Evolutionary conservation across 2,888 invertebrate species (phyloP), one percentile per base, ranked within the genome.

Genomic region (Oscheius sp.): DNA sequence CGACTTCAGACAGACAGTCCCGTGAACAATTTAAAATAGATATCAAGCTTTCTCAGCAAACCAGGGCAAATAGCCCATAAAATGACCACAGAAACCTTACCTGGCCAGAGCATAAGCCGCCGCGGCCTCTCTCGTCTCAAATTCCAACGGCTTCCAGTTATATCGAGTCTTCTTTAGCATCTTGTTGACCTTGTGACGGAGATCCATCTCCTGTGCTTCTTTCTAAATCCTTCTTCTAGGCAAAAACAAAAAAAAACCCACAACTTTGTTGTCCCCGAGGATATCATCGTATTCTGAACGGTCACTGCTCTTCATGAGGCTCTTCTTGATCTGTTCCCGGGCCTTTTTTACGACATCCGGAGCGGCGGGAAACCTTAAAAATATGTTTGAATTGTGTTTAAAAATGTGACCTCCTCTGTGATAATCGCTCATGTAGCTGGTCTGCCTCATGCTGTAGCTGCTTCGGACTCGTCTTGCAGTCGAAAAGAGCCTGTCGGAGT

Each of bases 371-470:
- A 87, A 87, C 10, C 78, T 79, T 48, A 74, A 65, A 42, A 42
- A 2, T 11, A 55, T 33, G 55, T 57, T 37, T 48, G 63, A 63
- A 50, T 29, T 21, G 50, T 29, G 11, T 21, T 13, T 32, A 11
- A 33, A 47, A 57, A 57, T n/a, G 9, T 42, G 13, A 76, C 51
- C 76, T 57, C 33, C 87, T 73, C 65, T 83, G 81, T 11, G 76
- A 73, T 11, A 87, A 62, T 60, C 79, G 78, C 32, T 80, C 78
- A 5, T 76, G 66, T 35, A 87, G 62, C 70, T 85, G 79, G 78
- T 88, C 88, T 1, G 88, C 87, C 55, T 88, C 87, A 66, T 83
- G 73, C 74, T 88, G 88, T n/a, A 88, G 68, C 73, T 84, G 83
- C 68, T 85, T 86, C 33, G 85, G 84, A 1, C 79, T 72, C 4